Percentiles rank a stretch among this genome's conserved stretches.
These are phyloP conservation scores for Drosophila erecta DNA, from an alignment of 1,140 invertebrate genomes.

Conservation along the genomic window DNA sequence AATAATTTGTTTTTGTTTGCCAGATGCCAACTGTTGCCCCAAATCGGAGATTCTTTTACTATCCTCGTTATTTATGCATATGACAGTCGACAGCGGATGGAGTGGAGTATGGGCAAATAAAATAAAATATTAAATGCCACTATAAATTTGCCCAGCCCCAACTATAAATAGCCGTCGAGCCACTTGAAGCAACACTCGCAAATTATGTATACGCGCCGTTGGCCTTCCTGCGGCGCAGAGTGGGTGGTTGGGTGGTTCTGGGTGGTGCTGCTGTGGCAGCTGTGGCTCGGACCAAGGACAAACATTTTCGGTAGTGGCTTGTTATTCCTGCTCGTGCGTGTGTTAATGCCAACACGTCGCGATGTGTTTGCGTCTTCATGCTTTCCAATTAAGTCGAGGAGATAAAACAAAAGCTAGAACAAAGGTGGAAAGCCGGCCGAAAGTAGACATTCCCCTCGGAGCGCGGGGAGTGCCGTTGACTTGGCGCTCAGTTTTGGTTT, in stretches of 20 bases:
- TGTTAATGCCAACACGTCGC: slow-evolving; percentile 61
- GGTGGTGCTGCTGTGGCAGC: background rate
- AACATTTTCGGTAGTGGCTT: slow-evolving; percentile 54
- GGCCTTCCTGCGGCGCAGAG: slow-evolving; percentile 14
- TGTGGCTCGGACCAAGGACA: slow-evolving; percentile 40
- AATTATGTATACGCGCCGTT: slow-evolving; percentile 33
- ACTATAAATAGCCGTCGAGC: slow-evolving; percentile 43
- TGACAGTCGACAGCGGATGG: slow-evolving; percentile 6
- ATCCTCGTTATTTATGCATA: slow-evolving; percentile 14
- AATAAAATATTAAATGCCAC: slow-evolving; percentile 42
- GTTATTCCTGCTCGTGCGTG: slow-evolving; percentile 59
- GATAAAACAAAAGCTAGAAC: slow-evolving; percentile 62
- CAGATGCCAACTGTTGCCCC: background rate
- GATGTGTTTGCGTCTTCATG: slow-evolving; percentile 48
- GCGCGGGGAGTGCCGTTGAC: slow-evolving; percentile 29
- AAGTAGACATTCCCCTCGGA: background rate
- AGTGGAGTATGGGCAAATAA: slow-evolving; percentile 11
- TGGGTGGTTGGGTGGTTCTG: slow-evolving; percentile 6
- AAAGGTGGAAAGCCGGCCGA: slow-evolving; percentile 59
- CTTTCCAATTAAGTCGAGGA: slow-evolving; percentile 68
- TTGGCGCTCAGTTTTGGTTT: background rate
- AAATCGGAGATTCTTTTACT: background rate
- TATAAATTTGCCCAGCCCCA: slow-evolving; percentile 24
- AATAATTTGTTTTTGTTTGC: background rate
- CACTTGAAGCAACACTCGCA: slow-evolving; percentile 45